Evolutionary conservation across 2,888 invertebrate species (phyloP).

Genomic region (Agonopterix arenella): DNA sequence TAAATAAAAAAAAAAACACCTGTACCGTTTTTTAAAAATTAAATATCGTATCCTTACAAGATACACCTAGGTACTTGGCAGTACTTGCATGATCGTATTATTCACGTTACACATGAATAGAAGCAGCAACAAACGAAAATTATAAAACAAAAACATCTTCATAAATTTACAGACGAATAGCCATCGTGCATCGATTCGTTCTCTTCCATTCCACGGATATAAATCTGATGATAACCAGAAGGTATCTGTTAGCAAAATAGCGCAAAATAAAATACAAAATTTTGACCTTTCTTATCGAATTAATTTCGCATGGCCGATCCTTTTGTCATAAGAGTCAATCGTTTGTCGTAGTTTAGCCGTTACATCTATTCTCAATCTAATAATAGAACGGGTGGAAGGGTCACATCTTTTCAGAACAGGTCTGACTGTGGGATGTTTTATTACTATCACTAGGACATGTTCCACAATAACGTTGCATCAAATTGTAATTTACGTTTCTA

Average conservation of each 20-base stretch:
- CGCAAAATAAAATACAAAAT: constrained; percentile 36
- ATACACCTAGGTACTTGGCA: no score
- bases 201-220: background rate
- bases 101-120: no score
- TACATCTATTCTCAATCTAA: constrained; percentile 55
- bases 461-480: constrained; percentile 25
- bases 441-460: constrained; percentile 32
- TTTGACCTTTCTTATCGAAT: constrained; percentile 57
- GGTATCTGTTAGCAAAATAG: background rate
- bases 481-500: background rate
- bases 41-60: no score
- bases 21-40: no score
- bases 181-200: background rate
- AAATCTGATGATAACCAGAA: background rate
- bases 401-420: constrained; percentile 33
- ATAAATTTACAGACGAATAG: background rate
- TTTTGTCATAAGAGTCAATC: constrained; percentile 56
- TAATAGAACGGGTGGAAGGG: constrained; percentile 47
- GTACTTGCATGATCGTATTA: no score
- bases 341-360: constrained; percentile 59
- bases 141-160: no score
- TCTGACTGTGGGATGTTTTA: constrained; percentile 29
- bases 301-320: constrained; percentile 52
- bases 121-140: no score
- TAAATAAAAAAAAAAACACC: no score